Conservation (phyloP, 2,113 vertebrate species). For the Eolophus roseicapilla region DNA sequence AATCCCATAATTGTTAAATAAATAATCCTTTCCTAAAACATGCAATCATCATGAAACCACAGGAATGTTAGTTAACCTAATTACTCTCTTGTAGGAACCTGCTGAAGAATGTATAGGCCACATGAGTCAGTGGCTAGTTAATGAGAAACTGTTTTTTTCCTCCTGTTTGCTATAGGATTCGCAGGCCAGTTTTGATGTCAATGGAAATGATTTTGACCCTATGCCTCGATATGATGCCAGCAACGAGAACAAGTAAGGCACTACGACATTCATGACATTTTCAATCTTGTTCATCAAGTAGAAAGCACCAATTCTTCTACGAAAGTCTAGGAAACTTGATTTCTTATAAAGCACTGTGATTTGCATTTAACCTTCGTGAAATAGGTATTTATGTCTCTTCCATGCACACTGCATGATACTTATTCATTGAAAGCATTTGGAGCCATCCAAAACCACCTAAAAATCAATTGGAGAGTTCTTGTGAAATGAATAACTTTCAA, state of each 20-base stretch:
- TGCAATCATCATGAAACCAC: neutral
- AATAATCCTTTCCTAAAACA: neutral
- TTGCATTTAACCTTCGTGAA: neutral
- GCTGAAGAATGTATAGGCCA: constrained; percentile 54
- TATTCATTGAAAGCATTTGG: neutral
- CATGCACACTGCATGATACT: neutral
- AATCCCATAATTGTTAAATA: neutral
- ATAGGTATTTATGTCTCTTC: neutral
- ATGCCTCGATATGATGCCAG: constrained; percentile 98
- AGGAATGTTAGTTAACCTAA: constrained; percentile 57
- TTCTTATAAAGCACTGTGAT: neutral
- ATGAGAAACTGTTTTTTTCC: constrained; percentile 41
- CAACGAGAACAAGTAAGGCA: constrained; percentile 98
- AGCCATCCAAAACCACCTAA: neutral
- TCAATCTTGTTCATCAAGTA: neutral
- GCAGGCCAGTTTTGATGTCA: constrained; percentile 96
- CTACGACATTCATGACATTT: neutral
- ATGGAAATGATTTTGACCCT: constrained; percentile 96
- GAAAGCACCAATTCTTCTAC: neutral
- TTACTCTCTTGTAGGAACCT: constrained; percentile 58
- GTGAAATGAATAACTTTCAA: neutral
- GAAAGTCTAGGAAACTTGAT: neutral
- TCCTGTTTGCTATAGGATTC: constrained; percentile 84
- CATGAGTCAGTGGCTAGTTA: constrained; percentile 46
- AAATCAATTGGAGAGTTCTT: neutral